Evolutionary conservation across 2,797 vertebrate genomes (phyloP).

Genomic region (Apodemus agrarius): DNA sequence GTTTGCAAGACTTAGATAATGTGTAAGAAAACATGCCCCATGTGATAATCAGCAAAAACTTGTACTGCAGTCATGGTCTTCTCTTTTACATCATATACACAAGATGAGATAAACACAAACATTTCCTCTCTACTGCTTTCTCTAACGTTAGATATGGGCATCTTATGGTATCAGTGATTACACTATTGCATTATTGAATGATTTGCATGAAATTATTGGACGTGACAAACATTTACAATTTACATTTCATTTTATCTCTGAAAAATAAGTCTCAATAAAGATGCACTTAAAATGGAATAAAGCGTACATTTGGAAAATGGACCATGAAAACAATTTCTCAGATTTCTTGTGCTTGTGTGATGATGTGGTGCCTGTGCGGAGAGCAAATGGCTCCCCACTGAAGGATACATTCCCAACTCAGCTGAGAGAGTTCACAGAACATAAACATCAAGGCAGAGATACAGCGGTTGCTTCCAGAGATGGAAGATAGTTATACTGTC

Average conservation of each 20-base stretch:
- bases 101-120: background rate
- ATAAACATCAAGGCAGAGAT: conserved; percentile 56
- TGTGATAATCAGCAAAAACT: background rate
- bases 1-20: background rate
- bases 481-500: background rate
- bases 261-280: conserved; percentile 46
- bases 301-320: conserved; percentile 56
- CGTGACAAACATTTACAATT: conserved; percentile 49
- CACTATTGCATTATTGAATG: background rate
- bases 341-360: conserved; percentile 43
- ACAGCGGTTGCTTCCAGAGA: conserved; percentile 59
- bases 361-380: background rate
- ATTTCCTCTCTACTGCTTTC: background rate
- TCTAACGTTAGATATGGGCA: background rate
- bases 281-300: conserved; percentile 43
- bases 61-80: background rate
- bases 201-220: background rate
- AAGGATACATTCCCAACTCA: conserved; percentile 48
- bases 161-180: background rate
- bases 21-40: background rate
- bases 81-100: background rate
- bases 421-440: conserved; percentile 57
- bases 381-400: background rate
- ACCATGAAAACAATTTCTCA: conserved; percentile 36
- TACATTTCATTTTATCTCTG: background rate